A percentile compares a stretch with the other conserved stretches of the same genome.
These are phyloP conservation scores for Drosophila lacertosa DNA, from an alignment of 1,140 invertebrate genomes.

Conservation along the genomic window DNA sequence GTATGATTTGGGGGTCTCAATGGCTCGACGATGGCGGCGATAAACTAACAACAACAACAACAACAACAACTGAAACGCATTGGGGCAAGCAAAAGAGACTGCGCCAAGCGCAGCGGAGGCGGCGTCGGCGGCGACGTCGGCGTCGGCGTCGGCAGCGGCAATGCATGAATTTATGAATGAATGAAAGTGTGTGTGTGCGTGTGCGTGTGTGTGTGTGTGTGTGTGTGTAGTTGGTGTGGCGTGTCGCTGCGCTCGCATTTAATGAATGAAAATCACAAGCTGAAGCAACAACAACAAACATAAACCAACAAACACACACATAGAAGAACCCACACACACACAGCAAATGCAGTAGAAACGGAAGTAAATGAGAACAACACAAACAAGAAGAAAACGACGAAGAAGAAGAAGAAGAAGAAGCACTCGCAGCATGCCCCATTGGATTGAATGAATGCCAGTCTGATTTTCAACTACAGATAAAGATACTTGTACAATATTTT, in stretches of 20 bases:
- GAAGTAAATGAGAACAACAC: conserved; percentile 65
- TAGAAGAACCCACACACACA: conserved; percentile 17
- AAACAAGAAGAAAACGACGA: conserved; percentile 23
- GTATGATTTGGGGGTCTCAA: conserved; percentile 36
- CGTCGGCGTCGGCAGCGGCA: conserved; percentile 21
- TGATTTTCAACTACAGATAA: conserved; percentile 76
- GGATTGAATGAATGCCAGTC: conserved; percentile 63
- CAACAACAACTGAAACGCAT: conserved; percentile 38
- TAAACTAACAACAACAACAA: conserved; percentile 51
- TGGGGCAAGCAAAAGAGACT: conserved; percentile 43
- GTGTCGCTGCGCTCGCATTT: conserved; percentile 60
- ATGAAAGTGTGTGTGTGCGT: conserved; percentile 60
- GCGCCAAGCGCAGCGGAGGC: conserved; percentile 35
- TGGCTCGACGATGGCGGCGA: conserved; percentile 52
- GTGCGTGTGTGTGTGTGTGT: conserved; percentile 29
- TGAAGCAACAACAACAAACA: conserved; percentile 59
- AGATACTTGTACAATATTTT: conserved; percentile 57
- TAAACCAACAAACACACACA: conserved; percentile 33
- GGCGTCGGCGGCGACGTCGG: conserved; percentile 20
- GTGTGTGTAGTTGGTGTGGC: conserved; percentile 41
- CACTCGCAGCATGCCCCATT: conserved; percentile 29
- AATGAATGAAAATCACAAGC: conserved; percentile 79
- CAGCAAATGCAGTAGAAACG: conserved; percentile 59
- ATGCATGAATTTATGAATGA: conserved; percentile 81
- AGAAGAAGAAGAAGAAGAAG: background rate